Base-by-base conservation (phyloP, 2,888 invertebrate genomes). In the Polydrusus cervinus region DNA sequence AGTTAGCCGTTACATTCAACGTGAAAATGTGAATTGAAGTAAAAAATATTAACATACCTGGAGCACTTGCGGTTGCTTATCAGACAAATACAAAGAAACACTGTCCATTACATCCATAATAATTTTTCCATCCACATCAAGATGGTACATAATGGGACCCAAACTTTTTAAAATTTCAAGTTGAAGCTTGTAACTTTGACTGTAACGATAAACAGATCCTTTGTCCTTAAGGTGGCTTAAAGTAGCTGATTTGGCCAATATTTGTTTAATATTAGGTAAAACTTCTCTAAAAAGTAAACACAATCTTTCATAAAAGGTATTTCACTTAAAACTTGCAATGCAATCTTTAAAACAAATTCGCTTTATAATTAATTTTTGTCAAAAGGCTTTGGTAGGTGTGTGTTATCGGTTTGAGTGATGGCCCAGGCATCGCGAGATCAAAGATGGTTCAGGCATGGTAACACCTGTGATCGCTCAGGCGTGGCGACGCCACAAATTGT, bases 171-270 rank as follows among this genome's bases (percentile, higher is more conserved):
- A 83, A 38, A 91, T 84, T 7, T 85, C 84, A 49, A 84, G 78
- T 84, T 93, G 93, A 55, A 92, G 85, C 79, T 88, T 88, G 85
- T 88, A 93, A 0, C 86, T 87, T 78, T 90, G 90, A 1, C 89
- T 89, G 75, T 87, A 89, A 78, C 91, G 88, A 84, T 92, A 93
- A 10, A 89, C 85, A 0, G 89, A 87, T 1, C 90, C 90, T 6
- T 85, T 85, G 83, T 91, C 90, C 82, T 91, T 90, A 73, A 90
- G 87, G 76, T 88, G 87, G 83, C 93, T 94, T 78, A 90, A 90
- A 18, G 84, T 82, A 0, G 91, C 85, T 0, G 91, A 88, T 62
- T 87, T 87, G 30, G 80, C 82, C 3, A 95, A 87, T 81, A 89
- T 90, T 66, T 86, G 83, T 80, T 89, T 89, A 8, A 95, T 82